Evolutionary conservation across 2,797 vertebrate species (phyloP).

Genomic region (Orientallactaga sibirica): DNA sequence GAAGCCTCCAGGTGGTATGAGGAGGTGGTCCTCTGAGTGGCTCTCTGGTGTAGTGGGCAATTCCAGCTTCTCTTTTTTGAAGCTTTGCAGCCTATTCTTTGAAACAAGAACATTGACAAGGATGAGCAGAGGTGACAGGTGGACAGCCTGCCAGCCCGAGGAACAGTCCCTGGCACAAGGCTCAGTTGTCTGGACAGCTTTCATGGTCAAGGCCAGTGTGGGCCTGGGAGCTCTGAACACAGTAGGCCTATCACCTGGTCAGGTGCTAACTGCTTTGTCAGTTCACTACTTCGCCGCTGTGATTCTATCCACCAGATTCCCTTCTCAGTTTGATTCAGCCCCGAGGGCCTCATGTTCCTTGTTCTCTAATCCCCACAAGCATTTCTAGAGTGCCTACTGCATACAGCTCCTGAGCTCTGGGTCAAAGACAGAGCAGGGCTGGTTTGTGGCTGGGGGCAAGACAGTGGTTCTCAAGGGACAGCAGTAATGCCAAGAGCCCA

Average conservation of each 20-base stretch:
- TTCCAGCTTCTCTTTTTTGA: fast-evolving
- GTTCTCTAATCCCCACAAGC: neutral
- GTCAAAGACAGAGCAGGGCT: no score
- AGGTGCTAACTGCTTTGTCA: fast-evolving
- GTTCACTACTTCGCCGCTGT: fast-evolving
- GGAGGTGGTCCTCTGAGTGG: neutral
- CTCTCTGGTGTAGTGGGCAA: neutral
- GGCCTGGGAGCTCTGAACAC: no score
- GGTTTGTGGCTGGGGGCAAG: no score
- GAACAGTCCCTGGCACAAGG: fast-evolving
- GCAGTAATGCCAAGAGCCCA: fast-evolving
- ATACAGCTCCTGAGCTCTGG: neutral
- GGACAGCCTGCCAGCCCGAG: no score
- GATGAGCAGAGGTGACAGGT: neutral
- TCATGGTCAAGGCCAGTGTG: neutral
- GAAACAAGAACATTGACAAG: neutral
- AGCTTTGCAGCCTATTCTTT: fast-evolving
- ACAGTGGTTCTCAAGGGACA: no score
- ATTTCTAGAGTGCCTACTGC: neutral
- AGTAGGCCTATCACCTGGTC: neutral
- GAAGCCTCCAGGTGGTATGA: neutral
- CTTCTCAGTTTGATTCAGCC: neutral
- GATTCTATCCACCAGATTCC: neutral
- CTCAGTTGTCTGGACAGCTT: no score
- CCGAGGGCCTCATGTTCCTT: neutral